These are phyloP conservation scores for Rafetus swinhoei DNA, from an alignment of 2,113 vertebrate species.

Conservation along the genomic window DNA sequence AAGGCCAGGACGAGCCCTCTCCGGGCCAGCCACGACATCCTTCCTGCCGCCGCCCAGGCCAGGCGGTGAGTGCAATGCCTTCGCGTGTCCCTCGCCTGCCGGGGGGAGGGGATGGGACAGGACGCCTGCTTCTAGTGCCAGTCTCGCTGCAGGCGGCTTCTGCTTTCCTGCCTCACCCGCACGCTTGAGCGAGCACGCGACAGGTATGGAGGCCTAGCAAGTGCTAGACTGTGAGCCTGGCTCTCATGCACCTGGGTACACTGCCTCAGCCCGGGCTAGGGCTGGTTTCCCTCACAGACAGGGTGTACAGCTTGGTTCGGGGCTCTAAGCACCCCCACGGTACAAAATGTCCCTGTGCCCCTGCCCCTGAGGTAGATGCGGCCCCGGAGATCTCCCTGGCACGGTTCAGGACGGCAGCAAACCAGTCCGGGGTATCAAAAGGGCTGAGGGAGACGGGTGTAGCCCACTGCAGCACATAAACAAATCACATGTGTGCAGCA, in stretches of 20 bases:
- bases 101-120: background rate
- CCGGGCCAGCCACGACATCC: constrained; percentile 91
- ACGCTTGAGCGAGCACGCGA: background rate
- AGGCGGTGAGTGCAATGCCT: constrained; percentile 79
- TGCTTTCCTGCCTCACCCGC: background rate
- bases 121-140: background rate
- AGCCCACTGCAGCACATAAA: rapidly evolving
- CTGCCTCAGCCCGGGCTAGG: too few relatives aligned
- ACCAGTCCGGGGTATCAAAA: background rate
- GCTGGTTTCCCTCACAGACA: too few relatives aligned
- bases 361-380: too few relatives aligned
- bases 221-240: rapidly evolving
- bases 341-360: too few relatives aligned
- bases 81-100: background rate
- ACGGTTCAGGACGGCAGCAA: background rate
- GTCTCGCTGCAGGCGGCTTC: background rate
- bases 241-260: background rate
- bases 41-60: constrained; percentile 70
- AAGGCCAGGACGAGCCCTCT: constrained; percentile 90
- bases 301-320: too few relatives aligned
- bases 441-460: too few relatives aligned
- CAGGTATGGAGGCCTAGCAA: background rate
- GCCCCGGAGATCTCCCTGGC: background rate
- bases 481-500: background rate
- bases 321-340: too few relatives aligned